Conservation (phyloP, 2,888 invertebrate species). For the Arctia plantaginis region DNA sequence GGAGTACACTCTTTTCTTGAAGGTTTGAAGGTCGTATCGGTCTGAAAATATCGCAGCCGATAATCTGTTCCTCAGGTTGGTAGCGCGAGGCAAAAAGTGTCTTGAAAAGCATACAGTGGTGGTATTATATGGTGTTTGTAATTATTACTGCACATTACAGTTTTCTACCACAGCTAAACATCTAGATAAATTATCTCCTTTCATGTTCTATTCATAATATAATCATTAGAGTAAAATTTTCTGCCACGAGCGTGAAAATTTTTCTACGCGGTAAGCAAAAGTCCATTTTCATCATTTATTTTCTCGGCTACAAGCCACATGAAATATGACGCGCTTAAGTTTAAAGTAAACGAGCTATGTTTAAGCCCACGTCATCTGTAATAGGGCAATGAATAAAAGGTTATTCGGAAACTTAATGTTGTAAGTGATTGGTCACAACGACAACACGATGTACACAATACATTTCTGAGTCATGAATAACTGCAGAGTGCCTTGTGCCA, state of each 20-base stretch:
- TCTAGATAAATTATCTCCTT: background rate
- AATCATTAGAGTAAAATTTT: constrained; percentile 4
- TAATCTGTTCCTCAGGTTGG: too few relatives aligned
- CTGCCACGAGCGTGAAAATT: background rate
- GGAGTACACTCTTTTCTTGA: too few relatives aligned
- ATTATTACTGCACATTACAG: background rate
- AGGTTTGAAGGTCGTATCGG: too few relatives aligned
- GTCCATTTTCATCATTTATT: constrained; percentile 14
- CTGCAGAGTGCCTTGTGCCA: too few relatives aligned
- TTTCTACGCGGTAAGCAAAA: constrained; percentile 8
- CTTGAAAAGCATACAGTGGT: too few relatives aligned
- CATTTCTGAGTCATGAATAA: constrained; percentile 49
- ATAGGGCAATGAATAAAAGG: constrained; percentile 11
- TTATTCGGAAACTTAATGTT: background rate
- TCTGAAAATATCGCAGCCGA: too few relatives aligned
- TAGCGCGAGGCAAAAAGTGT: too few relatives aligned
- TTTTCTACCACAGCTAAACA: background rate
- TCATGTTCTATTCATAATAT: background rate
- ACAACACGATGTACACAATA: constrained; percentile 42
- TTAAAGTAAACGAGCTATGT: constrained; percentile 7
- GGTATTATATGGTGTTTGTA: too few relatives aligned
- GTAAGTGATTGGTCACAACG: constrained; percentile 18
- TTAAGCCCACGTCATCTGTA: background rate
- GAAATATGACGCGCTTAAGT: constrained; percentile 17
- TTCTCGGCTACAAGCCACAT: constrained; percentile 7